Percentiles rank a stretch among this genome's conserved stretches.
phyloP scores from a whole-genome alignment of 37 sponge, comb jelly and placozoan species.

The Axinella damicornis region DNA sequence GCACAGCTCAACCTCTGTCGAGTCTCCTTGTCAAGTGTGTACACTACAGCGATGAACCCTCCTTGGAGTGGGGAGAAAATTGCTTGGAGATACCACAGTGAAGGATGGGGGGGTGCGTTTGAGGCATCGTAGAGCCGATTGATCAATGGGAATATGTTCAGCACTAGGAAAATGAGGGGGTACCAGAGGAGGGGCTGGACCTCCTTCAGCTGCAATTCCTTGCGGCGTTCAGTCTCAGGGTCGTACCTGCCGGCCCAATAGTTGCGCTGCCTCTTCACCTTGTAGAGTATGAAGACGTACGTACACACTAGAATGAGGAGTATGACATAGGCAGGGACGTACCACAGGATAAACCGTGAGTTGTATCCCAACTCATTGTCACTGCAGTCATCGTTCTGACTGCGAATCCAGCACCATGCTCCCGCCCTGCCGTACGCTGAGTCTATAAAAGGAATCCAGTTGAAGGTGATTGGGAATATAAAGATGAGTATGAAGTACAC shows the following conservation, averaged over 20 bases:
- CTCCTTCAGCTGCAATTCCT: slow-evolving; percentile 35
- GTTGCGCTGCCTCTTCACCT: not conserved
- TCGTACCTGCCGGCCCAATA: slow-evolving; percentile 32
- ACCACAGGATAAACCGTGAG: slow-evolving; percentile 47
- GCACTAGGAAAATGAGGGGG: slow-evolving; percentile 53
- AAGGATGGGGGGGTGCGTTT: not conserved
- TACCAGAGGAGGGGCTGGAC: slow-evolving; percentile 54
- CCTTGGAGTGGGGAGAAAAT: slow-evolving; percentile 59
- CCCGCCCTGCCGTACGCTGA: slow-evolving; percentile 67
- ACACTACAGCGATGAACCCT: slow-evolving; percentile 44
- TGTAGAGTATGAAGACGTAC: slow-evolving; percentile 19
- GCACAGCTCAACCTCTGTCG: slow-evolving; percentile 2
- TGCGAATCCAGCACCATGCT: slow-evolving; percentile 81
- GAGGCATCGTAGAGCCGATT: slow-evolving; percentile 51
- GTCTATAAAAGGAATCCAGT: slow-evolving; percentile 71
- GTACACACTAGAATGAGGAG: slow-evolving; percentile 17
- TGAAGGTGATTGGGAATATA: slow-evolving; percentile 55
- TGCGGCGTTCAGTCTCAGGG: slow-evolving; percentile 4
- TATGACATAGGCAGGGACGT: slow-evolving; percentile 40
- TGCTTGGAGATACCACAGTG: slow-evolving; percentile 66
- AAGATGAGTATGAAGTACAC: slow-evolving; percentile 43
- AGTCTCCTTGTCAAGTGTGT: slow-evolving; percentile 61
- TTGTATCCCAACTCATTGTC: not conserved
- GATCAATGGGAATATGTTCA: slow-evolving; percentile 53
- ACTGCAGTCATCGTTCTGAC: slow-evolving; percentile 23